Conservation (phyloP, 1,140 invertebrate species). For the Venustaconcha ellipsiformis region DNA sequence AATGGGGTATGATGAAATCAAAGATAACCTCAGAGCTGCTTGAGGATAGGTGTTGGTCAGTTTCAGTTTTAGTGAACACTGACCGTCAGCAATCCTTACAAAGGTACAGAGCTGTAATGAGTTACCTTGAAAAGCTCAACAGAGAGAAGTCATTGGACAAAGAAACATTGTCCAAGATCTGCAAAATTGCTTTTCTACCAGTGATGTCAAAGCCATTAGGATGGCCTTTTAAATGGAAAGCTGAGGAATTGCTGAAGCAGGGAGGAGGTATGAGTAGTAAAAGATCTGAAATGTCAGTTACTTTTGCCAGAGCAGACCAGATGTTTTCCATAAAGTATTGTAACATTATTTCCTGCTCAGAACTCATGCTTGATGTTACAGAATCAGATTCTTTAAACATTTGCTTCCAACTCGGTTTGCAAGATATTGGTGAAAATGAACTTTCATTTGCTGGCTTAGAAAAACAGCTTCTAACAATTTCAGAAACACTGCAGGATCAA, state of each 20-base stretch:
- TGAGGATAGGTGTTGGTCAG: conserved; percentile 13
- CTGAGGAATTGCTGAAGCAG: background rate
- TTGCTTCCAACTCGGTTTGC: too few relatives aligned
- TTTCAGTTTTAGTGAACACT: background rate
- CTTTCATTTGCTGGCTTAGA: background rate
- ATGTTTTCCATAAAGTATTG: background rate
- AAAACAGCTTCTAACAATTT: background rate
- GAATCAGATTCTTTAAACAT: background rate
- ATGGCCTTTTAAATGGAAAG: conserved; percentile 32
- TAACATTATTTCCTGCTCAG: background rate
- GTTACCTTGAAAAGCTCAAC: conserved; percentile 10
- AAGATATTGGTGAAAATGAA: too few relatives aligned
- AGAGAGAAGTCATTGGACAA: background rate
- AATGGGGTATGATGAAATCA: conserved; percentile 33
- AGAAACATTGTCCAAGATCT: conserved; percentile 2
- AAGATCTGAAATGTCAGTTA: background rate
- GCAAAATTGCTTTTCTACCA: conserved; percentile 32
- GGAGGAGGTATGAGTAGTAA: background rate
- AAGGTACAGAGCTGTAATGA: conserved; percentile 10
- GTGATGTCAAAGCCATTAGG: conserved; percentile 19
- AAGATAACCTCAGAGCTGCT: conserved; percentile 24
- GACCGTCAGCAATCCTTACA: background rate
- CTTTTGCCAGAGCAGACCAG: background rate
- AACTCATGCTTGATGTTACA: too few relatives aligned
- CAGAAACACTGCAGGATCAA: too few relatives aligned